Evolutionary conservation across 2,797 vertebrate genomes (phyloP).

Genomic region (Brachyalestes nurse): DNA sequence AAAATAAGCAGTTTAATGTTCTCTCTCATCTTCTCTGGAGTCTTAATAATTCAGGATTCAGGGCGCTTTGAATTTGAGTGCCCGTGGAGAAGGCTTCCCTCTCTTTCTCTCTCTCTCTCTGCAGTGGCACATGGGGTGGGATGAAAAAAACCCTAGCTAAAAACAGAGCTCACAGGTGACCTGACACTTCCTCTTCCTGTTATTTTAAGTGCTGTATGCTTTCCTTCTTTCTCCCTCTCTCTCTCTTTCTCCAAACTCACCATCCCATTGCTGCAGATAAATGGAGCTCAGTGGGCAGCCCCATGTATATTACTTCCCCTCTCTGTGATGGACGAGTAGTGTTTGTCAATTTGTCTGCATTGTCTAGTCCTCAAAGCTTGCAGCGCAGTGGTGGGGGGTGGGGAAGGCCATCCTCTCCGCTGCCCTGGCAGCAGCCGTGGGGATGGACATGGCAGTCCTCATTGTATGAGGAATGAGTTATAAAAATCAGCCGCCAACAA

Average conservation of each 20-base stretch:
- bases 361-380: slow-evolving; percentile 39
- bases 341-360: slow-evolving; percentile 58
- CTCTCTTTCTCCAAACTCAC: slow-evolving; percentile 20
- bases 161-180: slow-evolving; percentile 21
- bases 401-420: slow-evolving; percentile 15
- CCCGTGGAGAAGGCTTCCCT: slow-evolving; percentile 19
- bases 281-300: slow-evolving; percentile 37
- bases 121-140: not conserved
- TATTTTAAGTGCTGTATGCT: slow-evolving; percentile 4
- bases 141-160: slow-evolving; percentile 7
- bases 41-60: slow-evolving; percentile 53
- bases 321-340: slow-evolving; percentile 46
- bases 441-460: slow-evolving; percentile 70
- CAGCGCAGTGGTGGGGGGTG: not conserved
- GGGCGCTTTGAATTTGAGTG: slow-evolving; percentile 35
- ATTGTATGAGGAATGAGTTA: slow-evolving; percentile 80
- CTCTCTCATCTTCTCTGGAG: slow-evolving; percentile 22
- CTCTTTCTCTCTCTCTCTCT: not conserved
- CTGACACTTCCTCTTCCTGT: slow-evolving; percentile 4
- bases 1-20: slow-evolving; percentile 31
- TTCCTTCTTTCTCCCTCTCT: not conserved
- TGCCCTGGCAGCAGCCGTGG: slow-evolving; percentile 25
- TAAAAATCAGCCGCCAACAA: slow-evolving; percentile 88
- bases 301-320: slow-evolving; percentile 45
- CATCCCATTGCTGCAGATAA: slow-evolving; percentile 31